phyloP scores from a whole-genome alignment of 2,113 vertebrate genomes.

The Trichomycterus rosablanca region DNA sequence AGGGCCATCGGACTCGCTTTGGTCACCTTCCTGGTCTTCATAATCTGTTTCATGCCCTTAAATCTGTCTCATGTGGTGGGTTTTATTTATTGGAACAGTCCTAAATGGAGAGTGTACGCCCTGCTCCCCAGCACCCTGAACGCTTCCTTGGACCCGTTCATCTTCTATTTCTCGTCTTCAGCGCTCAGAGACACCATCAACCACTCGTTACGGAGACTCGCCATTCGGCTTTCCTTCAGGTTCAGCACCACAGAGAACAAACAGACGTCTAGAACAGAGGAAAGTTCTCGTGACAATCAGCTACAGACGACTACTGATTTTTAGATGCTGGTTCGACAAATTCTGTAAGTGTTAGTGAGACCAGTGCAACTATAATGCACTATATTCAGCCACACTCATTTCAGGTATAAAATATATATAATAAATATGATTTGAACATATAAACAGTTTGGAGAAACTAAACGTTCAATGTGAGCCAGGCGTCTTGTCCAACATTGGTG shows the following conservation, averaged over 20 bases:
- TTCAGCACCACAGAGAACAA: conserved; percentile 1
- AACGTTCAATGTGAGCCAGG: too few relatives aligned
- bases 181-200: conserved; percentile 54
- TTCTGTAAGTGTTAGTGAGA: background rate
- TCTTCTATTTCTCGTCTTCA: conserved; percentile 71
- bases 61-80: conserved; percentile 68
- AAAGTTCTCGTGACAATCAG: conserved; percentile 6
- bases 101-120: conserved; percentile 53
- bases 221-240: background rate
- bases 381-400: too few relatives aligned
- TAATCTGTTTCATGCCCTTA: conserved; percentile 64
- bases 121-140: conserved; percentile 67
- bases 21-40: conserved; percentile 56
- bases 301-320: background rate
- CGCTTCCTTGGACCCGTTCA: conserved; percentile 67
- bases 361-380: background rate
- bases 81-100: conserved; percentile 45
- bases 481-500: too few relatives aligned
- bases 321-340: too few relatives aligned
- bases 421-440: too few relatives aligned
- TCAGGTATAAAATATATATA: too few relatives aligned
- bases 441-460: too few relatives aligned
- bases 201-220: background rate
- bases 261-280: conserved; percentile 40
- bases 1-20: conserved; percentile 52